These are phyloP conservation scores for Cyclopterus lumpus DNA, from an alignment of 2,797 vertebrate species.

Conservation along the genomic window DNA sequence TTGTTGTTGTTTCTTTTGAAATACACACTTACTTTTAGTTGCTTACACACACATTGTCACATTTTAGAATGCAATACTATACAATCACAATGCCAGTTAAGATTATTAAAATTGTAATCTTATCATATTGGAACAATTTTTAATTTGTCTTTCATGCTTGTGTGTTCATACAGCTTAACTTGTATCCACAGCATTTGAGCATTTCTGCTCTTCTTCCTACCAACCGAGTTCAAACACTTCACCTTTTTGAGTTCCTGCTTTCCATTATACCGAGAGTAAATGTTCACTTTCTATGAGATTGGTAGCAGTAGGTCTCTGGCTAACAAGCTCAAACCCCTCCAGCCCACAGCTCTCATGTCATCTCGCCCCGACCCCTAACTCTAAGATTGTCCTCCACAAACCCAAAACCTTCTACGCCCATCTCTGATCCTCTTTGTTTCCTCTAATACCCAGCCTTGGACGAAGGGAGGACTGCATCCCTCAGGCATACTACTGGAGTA, in stretches of 20 bases:
- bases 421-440: slow-evolving; percentile 11
- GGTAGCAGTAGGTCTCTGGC: slow-evolving; percentile 38
- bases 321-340: slow-evolving; percentile 51
- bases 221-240: background rate
- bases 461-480: slow-evolving; percentile 23
- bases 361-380: slow-evolving; percentile 19
- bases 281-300: slow-evolving; percentile 32
- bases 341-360: slow-evolving; percentile 35
- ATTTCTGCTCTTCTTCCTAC: background rate
- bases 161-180: background rate
- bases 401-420: background rate
- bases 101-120: background rate
- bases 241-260: background rate
- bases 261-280: slow-evolving; percentile 8
- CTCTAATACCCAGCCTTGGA: slow-evolving; percentile 3
- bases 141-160: no score
- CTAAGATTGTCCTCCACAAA: slow-evolving; percentile 7
- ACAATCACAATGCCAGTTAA: background rate
- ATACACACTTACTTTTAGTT: background rate
- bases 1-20: background rate
- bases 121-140: background rate
- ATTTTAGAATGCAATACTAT: background rate
- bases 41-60: background rate
- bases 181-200: background rate
- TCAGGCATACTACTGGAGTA: background rate